Evolutionary conservation across 2,888 invertebrate species (phyloP).

Genomic region (Nineta flava): DNA sequence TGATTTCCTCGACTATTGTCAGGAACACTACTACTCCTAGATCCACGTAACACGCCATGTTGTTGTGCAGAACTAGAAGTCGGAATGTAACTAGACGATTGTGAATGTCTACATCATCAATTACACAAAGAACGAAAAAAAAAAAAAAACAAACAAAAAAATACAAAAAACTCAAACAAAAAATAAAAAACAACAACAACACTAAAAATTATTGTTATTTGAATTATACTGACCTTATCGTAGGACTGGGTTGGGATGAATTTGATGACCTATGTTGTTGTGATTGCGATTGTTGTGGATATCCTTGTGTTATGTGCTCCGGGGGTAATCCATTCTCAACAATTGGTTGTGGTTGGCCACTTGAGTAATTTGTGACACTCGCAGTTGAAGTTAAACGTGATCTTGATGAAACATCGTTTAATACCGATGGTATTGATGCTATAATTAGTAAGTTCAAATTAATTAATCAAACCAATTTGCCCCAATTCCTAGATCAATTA

Average conservation of each 20-base stretch:
- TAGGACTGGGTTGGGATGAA: slow-evolving; percentile 26
- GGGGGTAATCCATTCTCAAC: slow-evolving; percentile 35
- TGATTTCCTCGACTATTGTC: slow-evolving; percentile 23
- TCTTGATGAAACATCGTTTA: slow-evolving; percentile 29
- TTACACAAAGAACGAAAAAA: neutral
- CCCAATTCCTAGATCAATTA: no score
- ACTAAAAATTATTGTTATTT: neutral
- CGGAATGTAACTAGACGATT: slow-evolving; percentile 2
- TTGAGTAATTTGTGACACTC: slow-evolving; percentile 1
- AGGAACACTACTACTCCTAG: slow-evolving; percentile 19
- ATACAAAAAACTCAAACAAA: neutral
- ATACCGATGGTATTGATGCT: slow-evolving; percentile 24
- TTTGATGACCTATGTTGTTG: slow-evolving; percentile 20
- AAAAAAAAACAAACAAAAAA: neutral
- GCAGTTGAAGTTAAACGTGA: slow-evolving; percentile 19
- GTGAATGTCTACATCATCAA: slow-evolving; percentile 4
- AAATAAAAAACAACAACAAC: neutral
- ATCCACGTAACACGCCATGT: slow-evolving; percentile 2
- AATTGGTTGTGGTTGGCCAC: slow-evolving; percentile 18
- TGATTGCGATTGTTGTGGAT: slow-evolving; percentile 19
- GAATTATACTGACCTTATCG: slow-evolving; percentile 23
- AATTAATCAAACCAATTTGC: neutral
- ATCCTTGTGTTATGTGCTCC: slow-evolving; percentile 28
- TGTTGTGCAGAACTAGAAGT: neutral
- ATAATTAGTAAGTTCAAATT: slow-evolving; percentile 30